phyloP scores from a whole-genome alignment of 2,888 invertebrate genomes.

The Myathropa florea region DNA sequence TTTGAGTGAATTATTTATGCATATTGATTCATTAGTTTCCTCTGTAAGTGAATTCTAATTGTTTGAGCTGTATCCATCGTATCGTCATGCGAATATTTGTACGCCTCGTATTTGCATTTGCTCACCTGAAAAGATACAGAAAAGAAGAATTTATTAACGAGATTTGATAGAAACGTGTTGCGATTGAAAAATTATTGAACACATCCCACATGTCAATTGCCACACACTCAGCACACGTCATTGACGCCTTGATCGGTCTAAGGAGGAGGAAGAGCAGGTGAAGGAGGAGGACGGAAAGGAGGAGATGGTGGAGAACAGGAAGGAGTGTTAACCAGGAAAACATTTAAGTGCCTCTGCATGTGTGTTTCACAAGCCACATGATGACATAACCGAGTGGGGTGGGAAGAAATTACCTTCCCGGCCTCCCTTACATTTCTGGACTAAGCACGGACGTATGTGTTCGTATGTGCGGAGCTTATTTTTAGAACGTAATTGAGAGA shows the following conservation, averaged over 20 bases:
- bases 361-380: neutral
- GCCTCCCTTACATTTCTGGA: neutral
- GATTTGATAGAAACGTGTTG: neutral
- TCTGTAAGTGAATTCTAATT: neutral
- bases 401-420: neutral
- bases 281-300: neutral
- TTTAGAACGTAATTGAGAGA: slow-evolving; percentile 40
- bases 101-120: neutral
- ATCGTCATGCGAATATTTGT: neutral
- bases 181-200: slow-evolving; percentile 18
- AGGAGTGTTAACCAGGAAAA: neutral
- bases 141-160: neutral
- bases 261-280: neutral
- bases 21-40: neutral
- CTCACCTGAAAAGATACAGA: slow-evolving; percentile 51
- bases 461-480: slow-evolving; percentile 7
- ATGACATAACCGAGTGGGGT: neutral
- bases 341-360: neutral
- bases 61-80: neutral
- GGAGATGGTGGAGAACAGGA: neutral
- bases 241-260: neutral
- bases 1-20: slow-evolving; percentile 44
- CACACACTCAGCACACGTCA: slow-evolving; percentile 50
- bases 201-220: slow-evolving; percentile 46
- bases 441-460: neutral